A percentile compares a stretch with the other conserved stretches of the same genome.
Conservation (phyloP, 2,113 vertebrate genomes). For the Peromyscus californicus region DNA sequence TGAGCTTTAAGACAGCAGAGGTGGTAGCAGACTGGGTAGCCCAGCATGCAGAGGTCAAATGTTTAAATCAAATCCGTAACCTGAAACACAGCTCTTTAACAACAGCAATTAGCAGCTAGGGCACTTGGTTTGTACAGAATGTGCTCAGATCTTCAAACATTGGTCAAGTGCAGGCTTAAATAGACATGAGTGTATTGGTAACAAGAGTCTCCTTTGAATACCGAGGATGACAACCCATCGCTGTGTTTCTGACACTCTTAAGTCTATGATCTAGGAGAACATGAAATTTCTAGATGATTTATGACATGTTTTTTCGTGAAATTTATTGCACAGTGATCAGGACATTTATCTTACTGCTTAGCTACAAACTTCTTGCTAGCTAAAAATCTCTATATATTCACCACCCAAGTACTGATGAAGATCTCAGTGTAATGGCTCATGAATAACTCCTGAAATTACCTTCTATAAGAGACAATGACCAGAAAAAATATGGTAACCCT, state of each 20-base stretch:
- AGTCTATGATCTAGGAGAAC: conserved; percentile 43
- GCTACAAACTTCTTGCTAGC: not conserved
- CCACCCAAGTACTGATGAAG: not conserved
- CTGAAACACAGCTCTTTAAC: not conserved
- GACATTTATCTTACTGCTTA: conserved; percentile 56
- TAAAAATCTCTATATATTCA: not conserved
- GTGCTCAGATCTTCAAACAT: not conserved
- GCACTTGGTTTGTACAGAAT: not conserved
- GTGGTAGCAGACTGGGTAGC: not conserved
- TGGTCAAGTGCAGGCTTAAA: not conserved
- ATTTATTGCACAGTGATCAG: conserved; percentile 41
- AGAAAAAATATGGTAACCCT: not conserved
- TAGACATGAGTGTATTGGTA: not conserved
- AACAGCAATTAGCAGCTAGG: not conserved
- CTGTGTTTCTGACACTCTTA: conserved; percentile 46
- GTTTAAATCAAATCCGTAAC: not conserved
- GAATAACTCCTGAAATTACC: conserved; percentile 21
- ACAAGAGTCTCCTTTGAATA: conserved; percentile 34
- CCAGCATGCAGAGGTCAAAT: not conserved
- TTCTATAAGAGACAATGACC: conserved; percentile 35
- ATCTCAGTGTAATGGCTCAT: not conserved
- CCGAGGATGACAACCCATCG: not conserved
- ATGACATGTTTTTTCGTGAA: conserved; percentile 59
- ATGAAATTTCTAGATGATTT: not conserved
- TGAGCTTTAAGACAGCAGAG: not conserved